Evolutionary conservation across 2,888 invertebrate species (phyloP).

Genomic region (Drosophila falleni): DNA sequence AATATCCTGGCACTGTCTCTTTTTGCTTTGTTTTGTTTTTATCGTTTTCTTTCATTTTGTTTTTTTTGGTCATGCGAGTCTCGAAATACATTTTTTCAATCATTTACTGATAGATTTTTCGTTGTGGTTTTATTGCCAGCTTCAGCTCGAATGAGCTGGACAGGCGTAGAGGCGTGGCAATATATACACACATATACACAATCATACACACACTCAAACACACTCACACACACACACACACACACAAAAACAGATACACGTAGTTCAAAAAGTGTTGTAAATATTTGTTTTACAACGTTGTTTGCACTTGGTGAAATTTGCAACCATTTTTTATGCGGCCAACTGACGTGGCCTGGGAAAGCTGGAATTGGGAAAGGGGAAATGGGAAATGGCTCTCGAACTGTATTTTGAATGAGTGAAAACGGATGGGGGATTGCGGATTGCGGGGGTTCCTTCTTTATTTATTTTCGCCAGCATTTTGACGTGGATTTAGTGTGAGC

Average conservation of each 20-base stretch:
- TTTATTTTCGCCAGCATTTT: constrained; percentile 63
- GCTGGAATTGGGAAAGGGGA: not conserved
- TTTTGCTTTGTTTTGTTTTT: constrained; percentile 19
- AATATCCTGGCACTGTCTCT: constrained; percentile 58
- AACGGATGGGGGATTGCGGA: not conserved
- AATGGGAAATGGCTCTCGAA: constrained; percentile 34
- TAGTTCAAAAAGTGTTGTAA: constrained; percentile 78
- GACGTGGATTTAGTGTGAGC: constrained; percentile 74
- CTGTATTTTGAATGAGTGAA: constrained; percentile 25
- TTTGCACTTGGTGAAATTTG: constrained; percentile 74
- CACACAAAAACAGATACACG: constrained; percentile 19
- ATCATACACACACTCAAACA: constrained; percentile 17
- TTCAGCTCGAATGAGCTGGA: constrained; percentile 45
- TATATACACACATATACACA: constrained; percentile 4
- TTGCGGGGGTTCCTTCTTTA: constrained; percentile 39
- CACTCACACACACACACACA: constrained; percentile 12
- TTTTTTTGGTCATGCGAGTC: constrained; percentile 18
- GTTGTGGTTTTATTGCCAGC: constrained; percentile 55
- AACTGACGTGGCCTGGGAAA: constrained; percentile 33
- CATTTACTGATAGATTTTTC: constrained; percentile 68
- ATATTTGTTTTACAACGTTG: constrained; percentile 75
- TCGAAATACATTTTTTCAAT: constrained; percentile 62
- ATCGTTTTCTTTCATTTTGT: not conserved
- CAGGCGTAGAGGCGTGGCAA: constrained; percentile 21
- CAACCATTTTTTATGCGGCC: constrained; percentile 64